Base-by-base conservation (phyloP, 2,797 vertebrate species). In the Phoebastria nigripes region DNA sequence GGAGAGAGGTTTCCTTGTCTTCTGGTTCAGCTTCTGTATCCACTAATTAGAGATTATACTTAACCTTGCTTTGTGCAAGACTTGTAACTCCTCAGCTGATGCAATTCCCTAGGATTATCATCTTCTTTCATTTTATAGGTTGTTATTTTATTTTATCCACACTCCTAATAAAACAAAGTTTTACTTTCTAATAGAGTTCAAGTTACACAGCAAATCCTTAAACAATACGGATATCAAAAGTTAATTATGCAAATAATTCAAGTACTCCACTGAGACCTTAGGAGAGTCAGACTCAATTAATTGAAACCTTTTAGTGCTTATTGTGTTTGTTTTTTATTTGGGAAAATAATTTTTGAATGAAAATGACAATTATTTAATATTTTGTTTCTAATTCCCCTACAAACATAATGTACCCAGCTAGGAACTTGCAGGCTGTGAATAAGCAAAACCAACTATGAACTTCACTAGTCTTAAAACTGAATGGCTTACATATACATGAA, bases 181-280 rank as follows among this genome's bases (percentile, higher is more conserved):
- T 90, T 88, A 25, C 11, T 63, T 93, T 89, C 35, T 80, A 79
- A 65, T 58, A 28, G 19, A 70, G 37, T 41, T 92, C 39, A 51
- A 73, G 51, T 92, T 90, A 61, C 58, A 81, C 22, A 88, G 41
- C 41, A 89, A 90, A 90, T 82, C 35, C 67, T 81, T 82, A 72
- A 95, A 81, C 42, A 86, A 44, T 69, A 84, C 3, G 3, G 39
- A 15, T 76, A 84, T 51, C 26, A 79, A 33, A 97, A 84, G 20
- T 85, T 96, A 66, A 83, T 95, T 77, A 71, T 58, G 35, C 41
- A 97, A 91, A 82, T 79, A 93, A 62, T 92, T 62, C 61, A 76
- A 94, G 47, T 77, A 16, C 14, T 94, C 92, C 66, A 41, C 22
- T n/a, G 74, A 91, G 41, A 82, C 58, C 41, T 91, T 67, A 63